Evolutionary conservation across 2,888 invertebrate genomes (phyloP).

Genomic region (Neuroscelio doddi): DNA sequence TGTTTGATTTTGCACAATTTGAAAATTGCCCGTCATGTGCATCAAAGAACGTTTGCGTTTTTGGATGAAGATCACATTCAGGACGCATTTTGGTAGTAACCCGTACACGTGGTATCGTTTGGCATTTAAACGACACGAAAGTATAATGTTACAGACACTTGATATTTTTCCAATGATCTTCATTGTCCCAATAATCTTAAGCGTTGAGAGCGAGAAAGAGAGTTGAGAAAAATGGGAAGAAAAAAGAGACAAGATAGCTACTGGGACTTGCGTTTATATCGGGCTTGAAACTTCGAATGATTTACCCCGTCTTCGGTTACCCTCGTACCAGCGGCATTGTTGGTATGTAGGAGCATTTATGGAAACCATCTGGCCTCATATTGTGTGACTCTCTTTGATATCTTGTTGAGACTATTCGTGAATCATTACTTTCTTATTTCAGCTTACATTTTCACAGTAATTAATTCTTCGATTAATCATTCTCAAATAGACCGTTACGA

Average conservation of each 20-base stretch:
- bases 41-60: too few relatives aligned
- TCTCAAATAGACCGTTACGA: too few relatives aligned
- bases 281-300: slow-evolving; percentile 50
- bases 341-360: slow-evolving; percentile 19
- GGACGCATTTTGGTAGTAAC: neutral
- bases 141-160: slow-evolving; percentile 70
- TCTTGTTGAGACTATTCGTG: slow-evolving; percentile 22
- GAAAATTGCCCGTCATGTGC: too few relatives aligned
- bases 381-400: slow-evolving; percentile 30
- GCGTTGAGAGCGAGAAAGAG: slow-evolving; percentile 17
- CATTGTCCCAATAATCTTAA: slow-evolving; percentile 59
- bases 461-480: too few relatives aligned
- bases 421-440: neutral
- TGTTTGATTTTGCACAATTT: too few relatives aligned
- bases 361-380: slow-evolving; percentile 32
- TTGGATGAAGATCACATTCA: neutral
- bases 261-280: slow-evolving; percentile 30
- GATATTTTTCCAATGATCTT: slow-evolving; percentile 71
- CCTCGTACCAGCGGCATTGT: slow-evolving; percentile 35
- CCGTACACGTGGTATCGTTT: slow-evolving; percentile 30
- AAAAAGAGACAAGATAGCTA: slow-evolving; percentile 28
- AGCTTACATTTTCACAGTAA: neutral
- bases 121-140: slow-evolving; percentile 67
- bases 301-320: slow-evolving; percentile 66
- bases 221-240: neutral